Conservation (phyloP, 2,113 vertebrate genomes). For the Thalassarche chlororhynchos region DNA sequence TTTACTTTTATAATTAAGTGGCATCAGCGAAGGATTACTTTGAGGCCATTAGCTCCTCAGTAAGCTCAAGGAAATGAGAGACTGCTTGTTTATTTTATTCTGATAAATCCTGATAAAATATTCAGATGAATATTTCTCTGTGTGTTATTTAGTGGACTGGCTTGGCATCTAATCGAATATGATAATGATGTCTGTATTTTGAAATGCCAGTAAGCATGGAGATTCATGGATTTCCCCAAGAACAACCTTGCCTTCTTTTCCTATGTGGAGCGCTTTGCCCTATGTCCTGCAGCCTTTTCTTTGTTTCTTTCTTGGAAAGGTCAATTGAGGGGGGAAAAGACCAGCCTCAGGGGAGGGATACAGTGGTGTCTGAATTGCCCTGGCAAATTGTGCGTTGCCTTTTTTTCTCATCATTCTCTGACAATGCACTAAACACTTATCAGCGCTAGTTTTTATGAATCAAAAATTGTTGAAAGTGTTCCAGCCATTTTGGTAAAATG, state of each 20-base stretch:
- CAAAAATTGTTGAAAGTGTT: background rate
- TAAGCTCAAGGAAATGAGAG: background rate
- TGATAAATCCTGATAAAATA: slow-evolving; percentile 18
- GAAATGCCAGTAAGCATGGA: background rate
- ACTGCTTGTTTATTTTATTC: background rate
- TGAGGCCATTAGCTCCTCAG: background rate
- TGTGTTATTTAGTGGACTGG: background rate
- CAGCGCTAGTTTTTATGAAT: background rate
- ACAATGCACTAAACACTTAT: background rate
- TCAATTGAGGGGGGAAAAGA: background rate
- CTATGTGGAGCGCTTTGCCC: background rate
- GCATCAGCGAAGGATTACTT: background rate
- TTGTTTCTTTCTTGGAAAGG: background rate
- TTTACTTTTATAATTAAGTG: slow-evolving; percentile 47
- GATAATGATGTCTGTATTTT: background rate
- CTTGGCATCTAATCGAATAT: background rate
- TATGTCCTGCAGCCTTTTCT: background rate
- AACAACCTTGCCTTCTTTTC: background rate
- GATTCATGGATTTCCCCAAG: background rate
- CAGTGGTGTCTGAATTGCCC: background rate
- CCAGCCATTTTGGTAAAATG: background rate
- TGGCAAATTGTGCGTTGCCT: background rate
- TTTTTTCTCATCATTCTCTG: background rate
- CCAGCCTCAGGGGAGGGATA: background rate
- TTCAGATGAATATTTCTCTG: background rate